Evolutionary conservation across 2,888 invertebrate species (phyloP).

Genomic region (Diadegma fenestrale): DNA sequence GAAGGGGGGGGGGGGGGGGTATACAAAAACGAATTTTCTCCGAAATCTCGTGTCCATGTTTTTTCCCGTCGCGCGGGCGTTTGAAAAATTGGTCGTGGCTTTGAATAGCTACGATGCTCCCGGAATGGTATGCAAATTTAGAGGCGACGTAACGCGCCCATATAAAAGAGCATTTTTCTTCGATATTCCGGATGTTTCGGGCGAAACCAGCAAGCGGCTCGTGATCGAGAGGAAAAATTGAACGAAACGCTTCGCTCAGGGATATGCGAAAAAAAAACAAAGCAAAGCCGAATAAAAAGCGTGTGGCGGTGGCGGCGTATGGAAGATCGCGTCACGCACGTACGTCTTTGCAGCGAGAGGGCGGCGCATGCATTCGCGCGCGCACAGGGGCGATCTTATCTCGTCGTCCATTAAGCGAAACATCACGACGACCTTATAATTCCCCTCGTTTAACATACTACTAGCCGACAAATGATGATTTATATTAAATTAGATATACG

Average conservation of each 20-base stretch:
- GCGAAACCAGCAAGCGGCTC: too few species aligned
- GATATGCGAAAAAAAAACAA: slow-evolving; percentile 6
- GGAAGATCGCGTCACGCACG: slow-evolving; percentile 62
- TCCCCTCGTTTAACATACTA: slow-evolving; percentile 69
- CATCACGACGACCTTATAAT: slow-evolving; percentile 73
- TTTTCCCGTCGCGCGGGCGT: background rate
- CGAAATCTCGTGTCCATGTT: background rate
- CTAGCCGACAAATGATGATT: slow-evolving; percentile 74
- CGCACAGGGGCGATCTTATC: slow-evolving; percentile 76
- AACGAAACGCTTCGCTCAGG: background rate
- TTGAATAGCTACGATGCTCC: background rate
- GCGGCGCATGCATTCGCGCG: slow-evolving; percentile 44
- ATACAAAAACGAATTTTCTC: slow-evolving; percentile 4
- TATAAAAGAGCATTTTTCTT: background rate
- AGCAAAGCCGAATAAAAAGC: slow-evolving; percentile 12
- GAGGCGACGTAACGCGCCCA: too few species aligned
- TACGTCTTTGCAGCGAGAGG: slow-evolving; percentile 50
- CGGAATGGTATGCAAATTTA: slow-evolving; percentile 13
- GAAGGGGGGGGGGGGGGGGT: too few species aligned
- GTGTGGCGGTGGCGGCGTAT: slow-evolving; percentile 9
- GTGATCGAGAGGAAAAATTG: background rate
- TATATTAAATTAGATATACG: slow-evolving; percentile 75
- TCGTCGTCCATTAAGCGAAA: slow-evolving; percentile 74
- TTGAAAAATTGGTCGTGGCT: slow-evolving; percentile 1
- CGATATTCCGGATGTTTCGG: background rate